A percentile compares a stretch with the other conserved stretches of the same genome.
These are phyloP conservation scores for Sparidentex hasta DNA, from an alignment of 2,797 vertebrate genomes.

Conservation along the genomic window DNA sequence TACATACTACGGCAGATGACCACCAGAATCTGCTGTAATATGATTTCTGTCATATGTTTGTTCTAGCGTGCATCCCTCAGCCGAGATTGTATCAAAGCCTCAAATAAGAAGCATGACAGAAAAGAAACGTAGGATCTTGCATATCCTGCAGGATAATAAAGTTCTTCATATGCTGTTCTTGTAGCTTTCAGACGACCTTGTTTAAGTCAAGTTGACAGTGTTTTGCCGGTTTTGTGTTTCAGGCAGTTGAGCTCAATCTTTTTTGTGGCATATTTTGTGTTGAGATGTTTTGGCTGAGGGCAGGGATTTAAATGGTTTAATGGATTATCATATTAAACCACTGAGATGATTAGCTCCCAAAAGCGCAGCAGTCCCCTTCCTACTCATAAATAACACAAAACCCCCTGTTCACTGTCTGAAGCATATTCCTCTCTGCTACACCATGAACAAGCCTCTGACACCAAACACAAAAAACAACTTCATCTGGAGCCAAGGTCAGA, in stretches of 20 bases:
- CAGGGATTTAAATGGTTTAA: conserved; percentile 58
- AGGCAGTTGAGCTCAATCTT: conserved; percentile 8
- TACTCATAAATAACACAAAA: conserved; percentile 19
- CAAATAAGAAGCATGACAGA: neutral
- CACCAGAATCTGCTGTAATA: neutral
- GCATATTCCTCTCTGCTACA: neutral
- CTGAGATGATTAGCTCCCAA: conserved; percentile 50
- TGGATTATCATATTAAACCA: conserved; percentile 57
- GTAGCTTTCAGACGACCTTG: conserved; percentile 14
- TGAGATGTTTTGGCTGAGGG: conserved; percentile 47
- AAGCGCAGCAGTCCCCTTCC: conserved; percentile 14
- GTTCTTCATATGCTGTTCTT: conserved; percentile 2
- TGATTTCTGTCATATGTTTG: neutral
- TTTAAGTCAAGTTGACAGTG: conserved; percentile 13
- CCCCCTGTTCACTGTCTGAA: neutral
- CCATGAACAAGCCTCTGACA: conserved; percentile 1
- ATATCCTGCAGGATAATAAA: conserved; percentile 8
- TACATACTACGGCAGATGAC: neutral
- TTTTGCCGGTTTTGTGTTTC: conserved; percentile 23
- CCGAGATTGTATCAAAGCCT: conserved; percentile 13
- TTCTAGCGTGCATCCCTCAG: neutral
- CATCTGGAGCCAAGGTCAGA: conserved; percentile 9
- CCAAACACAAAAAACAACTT: neutral
- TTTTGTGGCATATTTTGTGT: conserved; percentile 20
- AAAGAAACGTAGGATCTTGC: neutral